A percentile compares a stretch with the other conserved stretches of the same genome.
Conservation (phyloP, 2,113 vertebrate species). For the Ptilonorhynchus violaceus region DNA sequence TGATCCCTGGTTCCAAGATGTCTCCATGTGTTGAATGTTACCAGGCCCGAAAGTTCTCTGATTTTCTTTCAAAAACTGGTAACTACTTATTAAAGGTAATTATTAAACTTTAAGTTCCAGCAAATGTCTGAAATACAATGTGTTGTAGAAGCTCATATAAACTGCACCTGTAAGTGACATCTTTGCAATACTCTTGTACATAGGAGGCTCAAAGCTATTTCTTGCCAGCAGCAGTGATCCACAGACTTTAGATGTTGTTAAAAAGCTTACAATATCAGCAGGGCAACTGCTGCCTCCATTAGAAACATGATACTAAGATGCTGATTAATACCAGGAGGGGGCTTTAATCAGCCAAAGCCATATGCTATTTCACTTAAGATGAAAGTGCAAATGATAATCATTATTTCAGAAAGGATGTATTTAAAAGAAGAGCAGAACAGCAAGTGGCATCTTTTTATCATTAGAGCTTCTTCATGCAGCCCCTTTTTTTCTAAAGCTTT, state of each 20-base stretch:
- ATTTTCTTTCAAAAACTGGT: background rate
- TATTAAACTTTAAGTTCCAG: background rate
- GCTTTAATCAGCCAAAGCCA: constrained; percentile 76
- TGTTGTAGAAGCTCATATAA: constrained; percentile 28
- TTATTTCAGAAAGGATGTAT: constrained; percentile 73
- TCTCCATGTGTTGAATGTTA: background rate
- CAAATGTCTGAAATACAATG: background rate
- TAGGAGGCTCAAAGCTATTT: constrained; percentile 63
- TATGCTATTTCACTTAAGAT: constrained; percentile 77
- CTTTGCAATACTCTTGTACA: constrained; percentile 41
- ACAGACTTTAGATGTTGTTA: constrained; percentile 65
- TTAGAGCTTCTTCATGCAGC: constrained; percentile 55
- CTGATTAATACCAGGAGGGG: constrained; percentile 81
- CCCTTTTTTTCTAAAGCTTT: constrained; percentile 49
- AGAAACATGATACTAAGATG: constrained; percentile 72
- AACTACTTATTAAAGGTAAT: background rate
- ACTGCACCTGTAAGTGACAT: constrained; percentile 59
- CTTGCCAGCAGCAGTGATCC: constrained; percentile 62
- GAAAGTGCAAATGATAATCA: constrained; percentile 78
- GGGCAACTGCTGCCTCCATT: constrained; percentile 70
- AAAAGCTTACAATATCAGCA: constrained; percentile 70
- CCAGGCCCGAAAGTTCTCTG: background rate
- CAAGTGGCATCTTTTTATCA: constrained; percentile 75
- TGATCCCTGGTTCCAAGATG: background rate
- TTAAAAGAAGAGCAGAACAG: constrained; percentile 74